Conservation (phyloP, 2,797 vertebrate species). For the Manis javanica region DNA sequence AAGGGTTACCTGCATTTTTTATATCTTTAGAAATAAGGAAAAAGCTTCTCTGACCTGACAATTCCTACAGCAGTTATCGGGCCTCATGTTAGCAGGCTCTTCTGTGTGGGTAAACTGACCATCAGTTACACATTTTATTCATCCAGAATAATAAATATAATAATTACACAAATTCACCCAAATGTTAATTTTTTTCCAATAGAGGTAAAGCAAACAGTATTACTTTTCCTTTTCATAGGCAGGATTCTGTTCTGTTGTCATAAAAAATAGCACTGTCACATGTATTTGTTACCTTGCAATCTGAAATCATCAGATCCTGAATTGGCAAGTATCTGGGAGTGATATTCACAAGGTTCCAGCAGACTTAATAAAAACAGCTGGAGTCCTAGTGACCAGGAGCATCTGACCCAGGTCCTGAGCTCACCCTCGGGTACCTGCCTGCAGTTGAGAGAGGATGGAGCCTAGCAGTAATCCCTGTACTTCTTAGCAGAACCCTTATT, state of each 20-base stretch:
- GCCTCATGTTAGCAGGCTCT: not conserved
- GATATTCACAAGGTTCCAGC: conserved; percentile 13
- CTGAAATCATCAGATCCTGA: conserved; percentile 23
- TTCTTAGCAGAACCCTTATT: fast-evolving
- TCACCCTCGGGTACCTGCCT: not conserved
- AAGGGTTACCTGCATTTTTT: conserved; percentile 45
- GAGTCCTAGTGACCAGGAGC: not conserved
- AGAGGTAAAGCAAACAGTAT: not conserved
- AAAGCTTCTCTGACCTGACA: not conserved
- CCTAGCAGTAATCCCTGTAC: no score
- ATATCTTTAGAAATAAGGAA: conserved; percentile 38
- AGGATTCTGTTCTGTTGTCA: not conserved
- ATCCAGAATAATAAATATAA: not conserved
- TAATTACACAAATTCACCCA: not conserved
- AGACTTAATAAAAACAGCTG: not conserved
- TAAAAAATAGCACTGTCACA: not conserved
- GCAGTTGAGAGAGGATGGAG: not conserved
- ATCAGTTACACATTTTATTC: not conserved
- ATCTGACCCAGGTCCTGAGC: not conserved
- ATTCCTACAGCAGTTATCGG: not conserved
- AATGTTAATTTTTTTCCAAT: not conserved
- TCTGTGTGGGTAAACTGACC: not conserved
- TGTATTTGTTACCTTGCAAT: not conserved
- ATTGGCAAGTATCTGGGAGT: conserved; percentile 8
- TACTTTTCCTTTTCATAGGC: not conserved